Evolutionary conservation across 2,113 vertebrate species (phyloP), one percentile per base, ranked within the genome.

Genomic region (Hipposideros armiger): DNA sequence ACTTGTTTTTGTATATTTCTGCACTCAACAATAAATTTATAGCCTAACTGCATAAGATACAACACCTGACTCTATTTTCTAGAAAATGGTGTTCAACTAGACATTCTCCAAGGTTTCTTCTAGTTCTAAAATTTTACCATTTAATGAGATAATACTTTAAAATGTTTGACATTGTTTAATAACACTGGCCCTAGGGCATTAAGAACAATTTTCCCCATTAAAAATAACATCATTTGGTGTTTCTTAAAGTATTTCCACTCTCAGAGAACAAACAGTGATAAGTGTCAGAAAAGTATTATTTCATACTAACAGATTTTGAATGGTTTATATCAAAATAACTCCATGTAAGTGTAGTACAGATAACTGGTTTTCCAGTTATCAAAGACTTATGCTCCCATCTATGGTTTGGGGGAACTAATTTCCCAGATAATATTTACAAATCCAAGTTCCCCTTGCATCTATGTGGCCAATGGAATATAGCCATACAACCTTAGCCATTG

Each of bases 261-360:
- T 95, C 40, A 89, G 67, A 52, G 45, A 95, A 76, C 60, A 95
- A 87, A 96, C 5, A 90, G 13, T 70, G 52, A 30, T 91, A 60
- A 73, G 13, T 32, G 10, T 58, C 36, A 90, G 45, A 85, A 82
- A 93, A 87, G 8, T 28, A 69, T 77, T 78, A 28, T 64, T 80
- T 96, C 74, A 67, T 14, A 62, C 7, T 14, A 93, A 85, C 8
- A 56, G 26, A 42, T 45, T 95, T 87, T 87, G 4, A 74, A 80
- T 70, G 10, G 3, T 42, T 22, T 64, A 0, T 47, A 90, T 90
- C 36, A 95, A 88, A 95, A 74, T 86, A 78, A 76, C 45, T 70
- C 30, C 45, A 36, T 32, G 1, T 58, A 82, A 64, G 2, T 36
- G 10, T 30, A 16, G 20, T 22, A 42, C 36, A 85, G 28, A 32